Percentiles rank a stretch among this genome's conserved stretches.
These are phyloP conservation scores for Sphaeramia orbicularis DNA, from an alignment of 2,797 vertebrate species.

Conservation along the genomic window DNA sequence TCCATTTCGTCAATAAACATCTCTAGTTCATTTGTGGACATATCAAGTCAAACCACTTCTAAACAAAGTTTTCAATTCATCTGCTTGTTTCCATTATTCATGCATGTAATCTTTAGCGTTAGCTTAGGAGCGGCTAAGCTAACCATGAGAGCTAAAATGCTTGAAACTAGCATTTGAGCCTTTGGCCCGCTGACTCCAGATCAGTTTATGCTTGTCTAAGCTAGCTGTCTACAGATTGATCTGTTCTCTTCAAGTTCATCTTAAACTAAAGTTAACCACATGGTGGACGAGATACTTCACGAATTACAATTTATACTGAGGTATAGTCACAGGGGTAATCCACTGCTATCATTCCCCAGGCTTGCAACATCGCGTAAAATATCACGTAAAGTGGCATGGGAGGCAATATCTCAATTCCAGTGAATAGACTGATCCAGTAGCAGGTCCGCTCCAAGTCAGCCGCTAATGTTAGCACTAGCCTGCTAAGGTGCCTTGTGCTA, in stretches of 20 bases:
- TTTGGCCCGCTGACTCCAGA: constrained; percentile 33
- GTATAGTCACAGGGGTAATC: accelerated
- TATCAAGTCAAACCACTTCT: background rate
- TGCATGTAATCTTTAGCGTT: constrained; percentile 15
- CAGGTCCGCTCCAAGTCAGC: constrained; percentile 24
- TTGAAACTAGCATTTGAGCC: constrained; percentile 9
- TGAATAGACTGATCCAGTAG: constrained; percentile 56
- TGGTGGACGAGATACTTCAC: background rate
- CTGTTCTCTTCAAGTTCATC: constrained; percentile 11
- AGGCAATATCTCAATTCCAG: constrained; percentile 31
- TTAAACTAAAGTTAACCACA: constrained; percentile 23
- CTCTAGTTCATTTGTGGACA: no score
- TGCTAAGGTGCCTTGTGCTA: constrained; percentile 63
- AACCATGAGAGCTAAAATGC: constrained; percentile 15
- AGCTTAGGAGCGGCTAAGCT: constrained; percentile 54
- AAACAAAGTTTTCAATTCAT: background rate
- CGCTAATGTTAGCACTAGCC: constrained; percentile 69
- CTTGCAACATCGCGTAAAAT: background rate
- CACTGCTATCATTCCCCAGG: accelerated
- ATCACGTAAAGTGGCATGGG: background rate
- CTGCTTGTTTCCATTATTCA: constrained; percentile 3
- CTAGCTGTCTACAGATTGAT: constrained; percentile 34
- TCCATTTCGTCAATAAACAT: background rate
- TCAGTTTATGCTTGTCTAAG: constrained; percentile 31
- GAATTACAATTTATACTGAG: background rate